Base-by-base conservation (phyloP, 2,888 invertebrate genomes). In the Arge pagana region DNA sequence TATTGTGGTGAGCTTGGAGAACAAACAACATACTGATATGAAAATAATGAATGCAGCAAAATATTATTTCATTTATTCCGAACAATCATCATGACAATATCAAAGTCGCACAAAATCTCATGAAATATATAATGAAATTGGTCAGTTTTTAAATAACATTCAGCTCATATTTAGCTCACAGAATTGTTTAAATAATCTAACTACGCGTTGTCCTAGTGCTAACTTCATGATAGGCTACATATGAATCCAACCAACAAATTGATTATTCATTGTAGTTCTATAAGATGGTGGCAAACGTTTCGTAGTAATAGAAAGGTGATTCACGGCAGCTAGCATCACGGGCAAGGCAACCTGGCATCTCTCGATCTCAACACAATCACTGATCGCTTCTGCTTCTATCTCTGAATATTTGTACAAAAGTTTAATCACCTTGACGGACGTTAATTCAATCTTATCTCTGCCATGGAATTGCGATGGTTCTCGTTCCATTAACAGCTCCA, bases 331-430 rank as follows among this genome's bases (percentile, higher is more conserved):
- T 24, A 66, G 56, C 52, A 76, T 64, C 50, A 71, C 61, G 11
- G 57, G 56, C 8, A 71, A 57, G 52, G 65, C 60, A 19, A 75
- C 62, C 55, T 66, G 63, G 37, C 67, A 66, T 35, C 65, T 65
- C 36, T 64, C 41, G 7, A 26, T 68, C 5, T 57, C 58, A 48
- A 72, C 63, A 8, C 55, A 48, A 52, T 57, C 60, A 35, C 62
- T 56, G 10, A 26, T 39, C 6, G 39, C 13, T 11, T 48, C 45
- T 6, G 37, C 31, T 24, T 52, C 39, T n/a, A 24, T 52, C 31
- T 48, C 45, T 2, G 66, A 66, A 53, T 71, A 71, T 36, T 67
- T 69, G 31, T 74, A 76, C 39, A 76, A 61, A 21, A 74, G 65
- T 63, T 75, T 75, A 13, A 66, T 62, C 19, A 68, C 72, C 11